Percentiles rank a stretch among this genome's conserved stretches.
Evolutionary conservation across 2,113 vertebrate species (phyloP).

Genomic region (Gallinago jamesoni): DNA sequence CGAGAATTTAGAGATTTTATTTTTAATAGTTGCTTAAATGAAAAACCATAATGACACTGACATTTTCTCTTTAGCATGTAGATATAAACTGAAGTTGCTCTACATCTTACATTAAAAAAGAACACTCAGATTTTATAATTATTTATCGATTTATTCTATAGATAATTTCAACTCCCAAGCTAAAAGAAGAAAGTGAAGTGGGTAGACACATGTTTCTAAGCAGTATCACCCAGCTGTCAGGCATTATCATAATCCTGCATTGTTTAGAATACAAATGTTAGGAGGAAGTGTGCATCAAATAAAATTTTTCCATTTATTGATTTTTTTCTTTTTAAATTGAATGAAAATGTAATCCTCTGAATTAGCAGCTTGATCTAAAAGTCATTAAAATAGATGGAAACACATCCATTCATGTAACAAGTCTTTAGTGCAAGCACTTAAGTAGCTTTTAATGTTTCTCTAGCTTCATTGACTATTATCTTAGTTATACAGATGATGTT

Average conservation of each 20-base stretch:
- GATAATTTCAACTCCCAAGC: background rate
- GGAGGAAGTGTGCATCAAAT: background rate
- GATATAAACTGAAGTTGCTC: background rate
- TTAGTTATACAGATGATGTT: background rate
- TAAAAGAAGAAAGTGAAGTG: background rate
- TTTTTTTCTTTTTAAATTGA: background rate
- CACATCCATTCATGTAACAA: background rate
- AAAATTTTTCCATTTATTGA: background rate
- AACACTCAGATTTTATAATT: background rate
- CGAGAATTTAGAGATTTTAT: background rate
- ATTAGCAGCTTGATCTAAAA: constrained; percentile 4
- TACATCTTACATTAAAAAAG: background rate
- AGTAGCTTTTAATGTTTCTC: background rate
- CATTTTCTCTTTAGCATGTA: background rate
- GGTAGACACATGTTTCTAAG: background rate
- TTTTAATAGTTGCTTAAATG: background rate
- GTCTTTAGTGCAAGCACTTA: background rate
- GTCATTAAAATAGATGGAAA: constrained; percentile 5
- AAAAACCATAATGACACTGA: background rate
- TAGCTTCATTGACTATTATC: background rate
- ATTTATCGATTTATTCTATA: background rate
- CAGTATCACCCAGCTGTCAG: background rate
- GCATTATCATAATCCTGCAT: background rate
- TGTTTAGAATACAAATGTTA: background rate
- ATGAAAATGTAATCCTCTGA: background rate